Percentiles rank a stretch among this genome's conserved stretches.
Evolutionary conservation across 2,113 vertebrate species (phyloP).

Genomic region (Pipa parva): DNA sequence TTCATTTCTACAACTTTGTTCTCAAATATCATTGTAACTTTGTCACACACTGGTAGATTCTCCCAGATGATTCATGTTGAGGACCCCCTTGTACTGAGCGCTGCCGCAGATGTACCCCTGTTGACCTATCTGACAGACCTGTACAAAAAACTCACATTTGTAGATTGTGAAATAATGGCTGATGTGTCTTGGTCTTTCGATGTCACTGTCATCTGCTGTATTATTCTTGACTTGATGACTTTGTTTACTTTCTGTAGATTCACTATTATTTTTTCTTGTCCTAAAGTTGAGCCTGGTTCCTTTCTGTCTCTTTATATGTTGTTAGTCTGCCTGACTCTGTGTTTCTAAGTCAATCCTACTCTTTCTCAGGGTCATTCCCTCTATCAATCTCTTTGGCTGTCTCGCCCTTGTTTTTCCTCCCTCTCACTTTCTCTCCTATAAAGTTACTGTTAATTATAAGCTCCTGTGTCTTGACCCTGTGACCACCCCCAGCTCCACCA

Average conservation of each 20-base stretch:
- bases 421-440: constrained; percentile 28
- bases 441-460: constrained; percentile 30
- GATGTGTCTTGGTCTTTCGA: no score
- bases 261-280: not conserved
- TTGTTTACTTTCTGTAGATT: not conserved
- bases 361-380: not conserved
- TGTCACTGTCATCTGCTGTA: no score
- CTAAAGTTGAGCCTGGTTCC: not conserved
- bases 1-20: no score
- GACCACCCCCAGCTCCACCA: constrained; percentile 12
- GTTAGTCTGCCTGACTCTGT: not conserved
- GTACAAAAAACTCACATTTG: no score
- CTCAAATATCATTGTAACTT: no score
- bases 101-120: no score
- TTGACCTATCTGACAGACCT: no score
- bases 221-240: not conserved
- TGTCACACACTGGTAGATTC: no score
- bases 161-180: no score
- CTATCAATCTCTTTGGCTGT: not conserved
- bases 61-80: no score
- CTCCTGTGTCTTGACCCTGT: constrained; percentile 18
- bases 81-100: no score
- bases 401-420: not conserved
- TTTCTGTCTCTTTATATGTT: not conserved
- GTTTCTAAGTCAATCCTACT: not conserved